Evolutionary conservation across 2,113 vertebrate genomes (phyloP), one percentile per base, ranked within the genome.

Genomic region (Paraplagusia blochii): DNA sequence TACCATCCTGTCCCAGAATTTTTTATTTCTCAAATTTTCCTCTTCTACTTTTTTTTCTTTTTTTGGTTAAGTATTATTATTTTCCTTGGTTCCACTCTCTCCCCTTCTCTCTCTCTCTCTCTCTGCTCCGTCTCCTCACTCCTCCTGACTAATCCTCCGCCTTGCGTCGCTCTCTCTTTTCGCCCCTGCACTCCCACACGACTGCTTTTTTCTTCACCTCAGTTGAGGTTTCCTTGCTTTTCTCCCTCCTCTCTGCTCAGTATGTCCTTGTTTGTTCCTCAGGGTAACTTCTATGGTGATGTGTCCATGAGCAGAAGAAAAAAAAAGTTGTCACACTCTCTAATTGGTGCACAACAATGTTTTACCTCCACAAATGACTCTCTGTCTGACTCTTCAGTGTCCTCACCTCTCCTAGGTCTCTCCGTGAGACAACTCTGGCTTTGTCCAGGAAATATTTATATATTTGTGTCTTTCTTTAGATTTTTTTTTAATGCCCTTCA

Each of bases 271-370:
- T 64, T 61, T 58, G 54, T 15, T 58, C 63, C 69, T 86, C 57
- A 77, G 33, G 49, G 63, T 40, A 55, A 77, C 48, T 74, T 69
- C 66, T 77, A 73, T 58, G 55, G 67, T 72, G 64, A 80, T 58
- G 44, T 77, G 58, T 76, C 80, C 85, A 86, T 85, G 53, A 73
- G 58, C 71, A 70, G 53, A 69, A 44, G 57, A 60, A 71, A 84
- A 69, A 44, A 58, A 60, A 71, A 84, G 63, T 47, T 79, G 63
- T 81, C 69, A 70, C 66, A 66, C 53, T 76, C 68, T 61, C 66
- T 56, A 45, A 36, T 62, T 71, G 67, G 50, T 65, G 46, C 59
- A 64, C 67, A 58, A 50, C 36, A 58, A 48, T 47, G 53, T 57
- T 72, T 50, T 42, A 4, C 36, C 51, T 16, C 38, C 58, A 45